Evolutionary conservation across 1,140 invertebrate genomes (phyloP).

Genomic region (Bombus pyrosoma): DNA sequence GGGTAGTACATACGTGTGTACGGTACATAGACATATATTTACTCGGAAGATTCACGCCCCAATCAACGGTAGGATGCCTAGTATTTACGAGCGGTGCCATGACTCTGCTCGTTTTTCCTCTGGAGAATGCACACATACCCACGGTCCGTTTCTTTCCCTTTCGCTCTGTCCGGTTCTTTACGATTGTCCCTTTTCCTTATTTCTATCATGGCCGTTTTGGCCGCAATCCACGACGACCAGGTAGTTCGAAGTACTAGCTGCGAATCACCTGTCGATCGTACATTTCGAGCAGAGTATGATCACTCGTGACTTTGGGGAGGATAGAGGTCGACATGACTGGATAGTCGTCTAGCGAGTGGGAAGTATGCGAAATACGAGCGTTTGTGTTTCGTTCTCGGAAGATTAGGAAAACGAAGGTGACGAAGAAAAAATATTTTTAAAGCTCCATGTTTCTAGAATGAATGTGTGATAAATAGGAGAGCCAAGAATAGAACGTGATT

Average conservation of each 20-base stretch:
- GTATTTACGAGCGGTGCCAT: conserved; percentile 66
- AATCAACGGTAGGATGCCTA: conserved; percentile 67
- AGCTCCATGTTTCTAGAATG: too few species aligned
- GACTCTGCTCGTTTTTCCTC: conserved; percentile 64
- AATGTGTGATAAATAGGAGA: too few species aligned
- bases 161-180: conserved; percentile 8
- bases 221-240: conserved; percentile 52
- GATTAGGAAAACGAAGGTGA: too few species aligned
- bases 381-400: too few species aligned
- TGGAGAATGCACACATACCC: conserved; percentile 34
- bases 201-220: conserved; percentile 6
- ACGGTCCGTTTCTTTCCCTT: conserved; percentile 12
- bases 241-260: conserved; percentile 55
- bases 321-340: not conserved
- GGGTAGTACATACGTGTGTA: conserved; percentile 5
- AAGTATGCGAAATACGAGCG: not conserved
- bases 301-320: conserved; percentile 55
- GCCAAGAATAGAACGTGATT: too few species aligned
- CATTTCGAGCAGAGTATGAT: conserved; percentile 45
- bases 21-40: conserved; percentile 37
- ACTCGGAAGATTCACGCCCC: conserved; percentile 66
- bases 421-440: too few species aligned
- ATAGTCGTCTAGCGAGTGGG: not conserved
- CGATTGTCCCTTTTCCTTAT: conserved; percentile 3
- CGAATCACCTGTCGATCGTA: conserved; percentile 66